Conservation (phyloP, 2,888 invertebrate genomes). For the Xylocampa areola region DNA sequence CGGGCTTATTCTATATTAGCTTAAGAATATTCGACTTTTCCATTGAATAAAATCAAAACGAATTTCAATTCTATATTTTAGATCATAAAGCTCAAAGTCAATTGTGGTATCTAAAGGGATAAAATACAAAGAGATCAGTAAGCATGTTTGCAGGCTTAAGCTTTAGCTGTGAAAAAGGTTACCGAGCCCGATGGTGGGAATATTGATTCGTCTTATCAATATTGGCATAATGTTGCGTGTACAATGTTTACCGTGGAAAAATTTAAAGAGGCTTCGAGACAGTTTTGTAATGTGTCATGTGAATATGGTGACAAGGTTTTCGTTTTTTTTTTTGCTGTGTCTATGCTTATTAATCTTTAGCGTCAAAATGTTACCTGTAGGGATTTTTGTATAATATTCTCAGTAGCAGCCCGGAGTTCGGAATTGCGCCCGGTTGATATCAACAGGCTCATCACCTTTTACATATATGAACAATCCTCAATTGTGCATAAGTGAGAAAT, state of each 20-base stretch:
- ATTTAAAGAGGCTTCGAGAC: conserved; percentile 25
- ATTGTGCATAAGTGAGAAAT: too few species aligned
- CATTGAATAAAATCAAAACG: conserved; percentile 11
- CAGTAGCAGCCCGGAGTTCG: too few species aligned
- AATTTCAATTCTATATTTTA: conserved; percentile 20
- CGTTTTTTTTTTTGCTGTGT: conserved; percentile 4
- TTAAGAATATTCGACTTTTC: conserved; percentile 74
- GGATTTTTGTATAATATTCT: too few species aligned
- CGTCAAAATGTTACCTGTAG: too few species aligned
- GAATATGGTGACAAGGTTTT: conserved; percentile 13
- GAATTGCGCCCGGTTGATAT: too few species aligned
- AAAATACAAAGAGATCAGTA: conserved; percentile 74
- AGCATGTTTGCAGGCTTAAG: conserved; percentile 73
- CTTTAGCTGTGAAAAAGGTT: conserved; percentile 76
- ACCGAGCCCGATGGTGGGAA: conserved; percentile 75
- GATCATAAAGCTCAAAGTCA: conserved; percentile 25
- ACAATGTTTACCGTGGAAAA: conserved; percentile 46
- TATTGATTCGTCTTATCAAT: conserved; percentile 80
- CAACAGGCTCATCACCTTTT: too few species aligned
- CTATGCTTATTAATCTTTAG: too few species aligned
- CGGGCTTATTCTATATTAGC: conserved; percentile 71
- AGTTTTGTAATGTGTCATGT: conserved; percentile 27
- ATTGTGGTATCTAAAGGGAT: conserved; percentile 49
- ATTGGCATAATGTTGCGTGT: conserved; percentile 73
- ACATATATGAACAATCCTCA: too few species aligned